phyloP scores from a whole-genome alignment of 2,888 invertebrate genomes.

The Cremastinae sp. region DNA sequence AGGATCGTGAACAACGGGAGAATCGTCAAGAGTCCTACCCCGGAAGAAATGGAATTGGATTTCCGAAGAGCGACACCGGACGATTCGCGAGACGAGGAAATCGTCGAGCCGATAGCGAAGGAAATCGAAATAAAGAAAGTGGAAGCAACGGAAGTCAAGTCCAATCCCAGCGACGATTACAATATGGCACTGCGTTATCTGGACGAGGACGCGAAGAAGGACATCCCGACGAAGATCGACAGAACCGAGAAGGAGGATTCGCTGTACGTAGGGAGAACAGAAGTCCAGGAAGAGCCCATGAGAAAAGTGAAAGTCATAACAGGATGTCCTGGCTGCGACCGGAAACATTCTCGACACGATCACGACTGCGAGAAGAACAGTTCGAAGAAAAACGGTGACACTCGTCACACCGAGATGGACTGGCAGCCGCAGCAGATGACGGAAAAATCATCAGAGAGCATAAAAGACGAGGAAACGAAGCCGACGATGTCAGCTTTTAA shows the following conservation, averaged over 20 bases:
- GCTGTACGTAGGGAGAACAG: conserved; percentile 68
- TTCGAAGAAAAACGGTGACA: conserved; percentile 13
- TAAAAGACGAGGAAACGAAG: conserved; percentile 14
- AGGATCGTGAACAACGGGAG: conserved; percentile 75
- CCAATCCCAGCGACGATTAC: conserved; percentile 68
- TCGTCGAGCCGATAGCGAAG: conserved; percentile 11
- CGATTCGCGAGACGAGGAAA: conserved; percentile 53
- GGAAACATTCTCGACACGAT: conserved; percentile 60
- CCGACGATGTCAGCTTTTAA: conserved; percentile 39
- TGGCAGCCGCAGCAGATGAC: conserved; percentile 54
- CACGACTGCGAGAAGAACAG: conserved; percentile 29
- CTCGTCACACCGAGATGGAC: conserved; percentile 21
- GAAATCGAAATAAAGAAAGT: conserved; percentile 13
- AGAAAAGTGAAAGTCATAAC: conserved; percentile 69
- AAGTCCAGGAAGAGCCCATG: conserved; percentile 73
- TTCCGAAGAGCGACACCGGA: conserved; percentile 69
- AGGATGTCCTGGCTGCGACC: conserved; percentile 73
- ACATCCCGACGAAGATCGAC: conserved; percentile 5
- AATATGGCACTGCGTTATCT: conserved; percentile 73
- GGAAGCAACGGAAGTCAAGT: conserved; percentile 1
- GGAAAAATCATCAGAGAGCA: conserved; percentile 38
- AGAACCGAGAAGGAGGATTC: conserved; percentile 51
- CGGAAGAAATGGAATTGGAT: conserved; percentile 72
- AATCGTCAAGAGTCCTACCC: conserved; percentile 71
- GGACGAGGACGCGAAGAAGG: conserved; percentile 64